Evolutionary conservation across 2,113 vertebrate genomes (phyloP), one percentile per base, ranked within the genome.

Genomic region (Tachysurus fulvidraco): DNA sequence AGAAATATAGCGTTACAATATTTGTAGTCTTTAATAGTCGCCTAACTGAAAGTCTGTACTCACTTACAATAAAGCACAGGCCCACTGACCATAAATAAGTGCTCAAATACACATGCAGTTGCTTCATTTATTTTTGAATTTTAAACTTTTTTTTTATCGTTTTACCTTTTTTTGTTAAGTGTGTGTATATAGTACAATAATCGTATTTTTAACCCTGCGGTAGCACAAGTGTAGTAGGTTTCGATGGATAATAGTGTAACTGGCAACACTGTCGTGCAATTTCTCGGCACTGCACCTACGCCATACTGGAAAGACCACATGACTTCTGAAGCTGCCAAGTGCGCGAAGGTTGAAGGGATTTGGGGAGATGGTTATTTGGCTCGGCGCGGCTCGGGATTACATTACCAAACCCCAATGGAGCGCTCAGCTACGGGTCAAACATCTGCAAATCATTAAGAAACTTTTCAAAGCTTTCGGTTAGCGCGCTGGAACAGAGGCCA

Each of bases 381-480:
- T 21, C n/a, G 57, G 67, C 9, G 25, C 23, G 65, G 67, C 52
- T 82, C 91, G 85, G 93, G 92, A 93, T 93, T 92, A 90, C 88
- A 92, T 93, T 92, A 92, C 91, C 71, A 79, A 84, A 88, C 83
- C 76, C 91, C 57, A 91, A 90, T 92, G 91, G 90, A 87, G 79
- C 90, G 86, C 88, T 50, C 74, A 89, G 91, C 91, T 90, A 86
- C 69, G 85, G 91, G 91, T 91, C 84, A 90, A 93, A 90, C 94
- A 92, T 91, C 92, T 95, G 94, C 90, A 89, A 83, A 88, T 87
- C 90, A 95, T 95, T 94, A 93, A 23, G 82, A 25, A 89, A 88
- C 2, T 89, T 90, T 93, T 93, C 90, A 91, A 90, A 92, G 89
- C 83, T 82, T 84, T 90, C 41, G 30, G 16, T 81, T 81, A 83